These are phyloP conservation scores for Lonchura striata DNA, from an alignment of 2,113 vertebrate genomes.

Conservation along the genomic window DNA sequence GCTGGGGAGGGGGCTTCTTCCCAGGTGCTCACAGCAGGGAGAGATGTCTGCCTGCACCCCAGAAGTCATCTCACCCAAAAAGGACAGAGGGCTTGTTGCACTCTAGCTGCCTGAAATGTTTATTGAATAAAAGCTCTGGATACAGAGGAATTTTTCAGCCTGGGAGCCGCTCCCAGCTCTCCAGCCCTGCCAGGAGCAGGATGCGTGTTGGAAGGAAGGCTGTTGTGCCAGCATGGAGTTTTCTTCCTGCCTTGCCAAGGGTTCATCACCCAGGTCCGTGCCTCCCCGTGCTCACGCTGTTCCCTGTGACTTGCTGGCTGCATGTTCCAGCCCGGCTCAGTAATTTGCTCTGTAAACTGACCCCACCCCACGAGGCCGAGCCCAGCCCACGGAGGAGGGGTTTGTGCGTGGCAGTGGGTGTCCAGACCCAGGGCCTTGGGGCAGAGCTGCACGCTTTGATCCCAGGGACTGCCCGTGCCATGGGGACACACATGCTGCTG, in stretches of 20 bases:
- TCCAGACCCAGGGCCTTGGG: fast-evolving
- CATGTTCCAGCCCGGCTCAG: neutral
- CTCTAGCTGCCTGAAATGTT: slow-evolving; percentile 55
- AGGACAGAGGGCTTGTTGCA: neutral
- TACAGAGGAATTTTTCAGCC: slow-evolving; percentile 29
- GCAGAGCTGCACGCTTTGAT: fast-evolving
- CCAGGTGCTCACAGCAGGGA: neutral
- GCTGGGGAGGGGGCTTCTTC: neutral
- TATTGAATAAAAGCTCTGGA: slow-evolving; percentile 59
- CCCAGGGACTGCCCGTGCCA: fast-evolving
- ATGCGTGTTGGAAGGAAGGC: neutral
- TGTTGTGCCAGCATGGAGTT: neutral
- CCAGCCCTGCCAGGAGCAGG: neutral
- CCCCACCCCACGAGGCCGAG: neutral
- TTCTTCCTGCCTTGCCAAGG: neutral
- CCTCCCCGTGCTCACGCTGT: fast-evolving
- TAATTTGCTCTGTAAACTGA: neutral
- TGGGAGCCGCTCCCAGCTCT: neutral
- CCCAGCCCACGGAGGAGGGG: neutral
- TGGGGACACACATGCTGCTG: neutral
- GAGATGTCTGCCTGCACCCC: neutral
- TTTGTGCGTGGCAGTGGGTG: neutral
- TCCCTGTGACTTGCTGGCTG: neutral
- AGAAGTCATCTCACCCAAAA: neutral
- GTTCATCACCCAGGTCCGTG: neutral